A percentile compares a stretch with the other conserved stretches of the same genome.
Conservation (phyloP, 1,140 invertebrate species). For the Akabosia matsudoensis region DNA sequence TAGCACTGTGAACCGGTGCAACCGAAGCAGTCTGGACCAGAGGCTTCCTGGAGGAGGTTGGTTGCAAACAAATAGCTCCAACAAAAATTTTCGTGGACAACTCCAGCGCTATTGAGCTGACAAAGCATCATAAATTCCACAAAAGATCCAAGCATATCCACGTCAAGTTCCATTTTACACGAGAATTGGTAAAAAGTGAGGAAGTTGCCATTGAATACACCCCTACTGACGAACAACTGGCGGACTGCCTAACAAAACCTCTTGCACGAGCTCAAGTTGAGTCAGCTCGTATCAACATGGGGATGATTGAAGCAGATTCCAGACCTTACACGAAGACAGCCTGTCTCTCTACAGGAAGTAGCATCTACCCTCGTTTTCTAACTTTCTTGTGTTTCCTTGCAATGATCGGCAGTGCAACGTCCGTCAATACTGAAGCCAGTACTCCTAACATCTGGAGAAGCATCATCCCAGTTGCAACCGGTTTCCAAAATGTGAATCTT, state of each 20-base stretch:
- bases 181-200: slow-evolving; percentile 21
- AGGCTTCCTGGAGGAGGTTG: slow-evolving; percentile 17
- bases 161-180: slow-evolving; percentile 45
- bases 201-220: not conserved
- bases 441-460: no score
- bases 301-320: no score
- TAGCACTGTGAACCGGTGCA: slow-evolving; percentile 6
- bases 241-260: slow-evolving; percentile 27
- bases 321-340: no score
- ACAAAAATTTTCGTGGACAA: slow-evolving; percentile 41
- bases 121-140: slow-evolving; percentile 37
- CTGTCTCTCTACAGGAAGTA: no score
- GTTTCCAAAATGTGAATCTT: no score
- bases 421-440: no score
- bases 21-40: slow-evolving; percentile 31
- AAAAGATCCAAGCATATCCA: slow-evolving; percentile 48
- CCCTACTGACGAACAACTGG: not conserved
- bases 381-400: no score
- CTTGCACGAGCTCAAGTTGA: not conserved
- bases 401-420: no score
- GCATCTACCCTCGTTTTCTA: no score
- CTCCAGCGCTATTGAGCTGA: slow-evolving; percentile 32
- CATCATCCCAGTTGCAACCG: no score
- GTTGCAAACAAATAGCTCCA: not conserved
- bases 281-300: no score